Percentiles rank a stretch among this genome's conserved stretches.
phyloP scores from a whole-genome alignment of 23 tunicate genomes.

The Ciona savignyi region DNA sequence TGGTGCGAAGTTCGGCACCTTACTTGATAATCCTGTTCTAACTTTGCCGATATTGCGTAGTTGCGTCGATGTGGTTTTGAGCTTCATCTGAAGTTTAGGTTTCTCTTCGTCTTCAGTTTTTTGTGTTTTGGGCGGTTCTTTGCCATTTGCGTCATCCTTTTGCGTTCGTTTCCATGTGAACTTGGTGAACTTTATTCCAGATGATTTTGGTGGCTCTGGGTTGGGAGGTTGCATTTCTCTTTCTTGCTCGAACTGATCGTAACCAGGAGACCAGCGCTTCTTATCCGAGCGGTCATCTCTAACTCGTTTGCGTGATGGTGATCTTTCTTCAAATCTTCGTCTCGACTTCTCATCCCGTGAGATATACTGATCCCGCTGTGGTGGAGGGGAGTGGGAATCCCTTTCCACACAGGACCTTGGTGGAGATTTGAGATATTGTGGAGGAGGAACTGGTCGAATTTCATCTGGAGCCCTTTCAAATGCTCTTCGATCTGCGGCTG shows the following conservation, averaged over 20 bases:
- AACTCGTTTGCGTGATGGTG: constrained; percentile 2
- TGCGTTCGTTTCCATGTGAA: constrained; percentile 62
- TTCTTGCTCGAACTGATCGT: constrained; percentile 36
- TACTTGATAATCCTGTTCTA: neutral
- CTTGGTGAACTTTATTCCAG: constrained; percentile 30
- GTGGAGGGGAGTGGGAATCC: neutral
- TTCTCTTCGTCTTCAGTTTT: neutral
- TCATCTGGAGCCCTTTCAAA: neutral
- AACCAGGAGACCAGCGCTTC: constrained; percentile 72
- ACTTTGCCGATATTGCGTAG: neutral
- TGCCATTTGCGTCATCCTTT: constrained; percentile 8
- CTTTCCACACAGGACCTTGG: neutral
- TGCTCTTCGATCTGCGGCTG: neutral
- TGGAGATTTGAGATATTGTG: neutral
- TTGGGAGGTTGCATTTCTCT: neutral
- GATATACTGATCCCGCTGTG: neutral
- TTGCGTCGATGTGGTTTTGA: neutral
- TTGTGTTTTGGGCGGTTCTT: neutral
- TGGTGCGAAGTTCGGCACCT: constrained; percentile 5
- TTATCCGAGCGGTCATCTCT: neutral
- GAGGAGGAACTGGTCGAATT: neutral
- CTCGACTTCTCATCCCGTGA: neutral
- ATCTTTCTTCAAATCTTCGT: constrained; percentile 14
- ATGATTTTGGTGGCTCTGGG: constrained; percentile 1
- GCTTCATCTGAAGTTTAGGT: constrained; percentile 5